Evolutionary conservation across 1,140 invertebrate genomes (phyloP).

Genomic region (Muscidifurax raptorellus): DNA sequence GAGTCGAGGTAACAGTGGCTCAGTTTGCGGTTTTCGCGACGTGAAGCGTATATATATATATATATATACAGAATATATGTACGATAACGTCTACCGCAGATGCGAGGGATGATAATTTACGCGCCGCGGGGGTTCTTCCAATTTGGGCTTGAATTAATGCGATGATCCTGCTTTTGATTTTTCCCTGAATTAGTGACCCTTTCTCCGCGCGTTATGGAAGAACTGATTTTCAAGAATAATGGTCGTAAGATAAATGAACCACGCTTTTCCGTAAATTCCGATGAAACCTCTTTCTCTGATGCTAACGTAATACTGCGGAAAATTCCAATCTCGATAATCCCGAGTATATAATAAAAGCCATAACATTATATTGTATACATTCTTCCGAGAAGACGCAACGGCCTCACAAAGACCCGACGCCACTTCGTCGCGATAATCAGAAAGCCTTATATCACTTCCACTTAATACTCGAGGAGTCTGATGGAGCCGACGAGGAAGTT

Average conservation of each 20-base stretch:
- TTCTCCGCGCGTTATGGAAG: no score
- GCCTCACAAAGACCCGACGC: background rate
- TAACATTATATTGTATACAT: no score
- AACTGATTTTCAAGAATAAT: no score
- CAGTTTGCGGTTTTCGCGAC: background rate
- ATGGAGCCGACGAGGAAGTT: background rate
- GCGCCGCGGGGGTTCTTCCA: no score
- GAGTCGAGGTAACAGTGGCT: background rate
- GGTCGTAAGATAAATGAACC: no score
- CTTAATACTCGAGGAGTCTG: background rate
- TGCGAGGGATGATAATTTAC: background rate
- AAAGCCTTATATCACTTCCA: constrained; percentile 3
- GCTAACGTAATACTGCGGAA: no score
- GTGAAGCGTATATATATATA: background rate
- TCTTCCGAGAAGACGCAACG: no score
- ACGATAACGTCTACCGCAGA: background rate
- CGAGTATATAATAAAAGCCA: no score
- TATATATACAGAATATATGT: no score
- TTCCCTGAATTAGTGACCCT: background rate
- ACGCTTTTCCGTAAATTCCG: no score
- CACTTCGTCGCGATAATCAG: background rate
- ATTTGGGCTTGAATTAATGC: background rate
- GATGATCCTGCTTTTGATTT: background rate
- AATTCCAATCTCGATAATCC: no score
- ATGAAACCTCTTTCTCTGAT: no score